These are phyloP conservation scores for Aphaenogaster floridana DNA, from an alignment of 1,140 invertebrate genomes.

Conservation along the genomic window DNA sequence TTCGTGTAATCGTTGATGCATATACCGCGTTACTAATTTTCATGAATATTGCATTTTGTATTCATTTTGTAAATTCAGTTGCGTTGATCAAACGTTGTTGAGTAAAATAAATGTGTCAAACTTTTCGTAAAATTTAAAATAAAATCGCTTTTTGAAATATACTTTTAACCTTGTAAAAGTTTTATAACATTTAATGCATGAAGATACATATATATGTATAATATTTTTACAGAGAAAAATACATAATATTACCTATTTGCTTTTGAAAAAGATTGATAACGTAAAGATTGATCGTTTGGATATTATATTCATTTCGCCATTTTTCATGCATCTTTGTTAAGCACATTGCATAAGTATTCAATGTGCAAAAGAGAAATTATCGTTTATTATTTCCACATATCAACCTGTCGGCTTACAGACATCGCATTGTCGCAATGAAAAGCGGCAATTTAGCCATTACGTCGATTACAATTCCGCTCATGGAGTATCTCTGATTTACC, in stretches of 20 bases:
- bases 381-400: slow-evolving; percentile 4
- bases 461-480: neutral
- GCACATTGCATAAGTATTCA: neutral
- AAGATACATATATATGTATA: neutral
- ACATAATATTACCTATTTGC: neutral
- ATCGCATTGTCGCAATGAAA: neutral
- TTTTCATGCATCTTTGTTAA: slow-evolving; percentile 11
- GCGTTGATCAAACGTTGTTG: neutral
- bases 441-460: neutral
- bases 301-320: slow-evolving; percentile 3
- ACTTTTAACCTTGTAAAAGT: neutral
- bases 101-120: neutral
- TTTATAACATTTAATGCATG: neutral
- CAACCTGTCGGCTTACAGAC: slow-evolving; percentile 1
- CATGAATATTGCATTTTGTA: slow-evolving; percentile 26
- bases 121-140: slow-evolving; percentile 27
- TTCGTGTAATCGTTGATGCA: slow-evolving; percentile 15
- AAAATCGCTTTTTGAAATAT: neutral
- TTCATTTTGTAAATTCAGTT: no score
- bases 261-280: slow-evolving; percentile 6
- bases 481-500: neutral
- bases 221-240: neutral
- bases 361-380: slow-evolving; percentile 11
- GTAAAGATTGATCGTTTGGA: slow-evolving; percentile 12
- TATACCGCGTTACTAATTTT: neutral